A percentile compares a stretch with the other conserved stretches of the same genome.
These are phyloP conservation scores for Eilema griseolum DNA, from an alignment of 2,888 invertebrate species.

Conservation along the genomic window DNA sequence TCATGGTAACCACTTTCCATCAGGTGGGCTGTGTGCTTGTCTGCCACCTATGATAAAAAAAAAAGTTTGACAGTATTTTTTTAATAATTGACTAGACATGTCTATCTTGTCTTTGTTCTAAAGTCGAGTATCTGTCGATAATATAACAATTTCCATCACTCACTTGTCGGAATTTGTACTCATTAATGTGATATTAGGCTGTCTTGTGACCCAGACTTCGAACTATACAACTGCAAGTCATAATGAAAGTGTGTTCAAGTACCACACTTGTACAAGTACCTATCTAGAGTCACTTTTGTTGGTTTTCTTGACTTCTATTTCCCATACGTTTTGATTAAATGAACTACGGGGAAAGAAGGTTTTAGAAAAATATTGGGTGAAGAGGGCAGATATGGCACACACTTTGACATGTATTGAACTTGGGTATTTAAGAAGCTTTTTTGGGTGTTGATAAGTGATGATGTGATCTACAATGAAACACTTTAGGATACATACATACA, in stretches of 20 bases:
- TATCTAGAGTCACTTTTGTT: neutral
- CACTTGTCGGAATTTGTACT: neutral
- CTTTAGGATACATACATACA: too few species aligned
- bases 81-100: neutral
- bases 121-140: neutral
- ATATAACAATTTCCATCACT: conserved; percentile 4
- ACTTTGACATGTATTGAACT: neutral
- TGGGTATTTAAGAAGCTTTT: neutral
- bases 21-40: too few species aligned
- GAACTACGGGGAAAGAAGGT: neutral
- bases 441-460: neutral
- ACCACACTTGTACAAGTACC: conserved; percentile 8
- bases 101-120: neutral
- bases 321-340: neutral
- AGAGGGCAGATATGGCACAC: neutral
- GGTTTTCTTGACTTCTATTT: neutral
- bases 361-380: neutral
- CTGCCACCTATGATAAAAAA: too few species aligned
- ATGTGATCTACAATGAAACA: neutral
- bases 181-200: conserved; percentile 5
- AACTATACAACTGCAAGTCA: conserved; percentile 9
- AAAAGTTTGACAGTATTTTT: too few species aligned
- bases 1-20: too few species aligned
- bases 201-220: conserved; percentile 15
- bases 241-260: conserved; percentile 14